These are phyloP conservation scores for Petrocephalus zakoni DNA, from an alignment of 2,113 vertebrate species.

Conservation along the genomic window DNA sequence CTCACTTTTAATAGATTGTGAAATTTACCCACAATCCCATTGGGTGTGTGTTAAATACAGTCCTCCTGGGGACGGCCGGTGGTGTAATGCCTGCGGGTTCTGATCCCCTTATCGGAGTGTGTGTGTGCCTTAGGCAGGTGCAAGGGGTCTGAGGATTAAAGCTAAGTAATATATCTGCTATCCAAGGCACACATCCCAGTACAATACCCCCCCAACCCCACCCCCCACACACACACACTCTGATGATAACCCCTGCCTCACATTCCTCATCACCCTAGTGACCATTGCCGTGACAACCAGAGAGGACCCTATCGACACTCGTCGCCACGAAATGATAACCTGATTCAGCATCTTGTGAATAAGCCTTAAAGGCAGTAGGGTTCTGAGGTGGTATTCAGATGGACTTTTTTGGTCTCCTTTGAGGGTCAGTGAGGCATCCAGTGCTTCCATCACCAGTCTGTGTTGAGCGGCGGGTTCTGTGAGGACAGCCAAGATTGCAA, in stretches of 20 bases:
- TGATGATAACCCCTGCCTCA: neutral
- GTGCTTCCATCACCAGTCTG: neutral
- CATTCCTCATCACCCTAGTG: neutral
- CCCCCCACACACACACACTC: neutral
- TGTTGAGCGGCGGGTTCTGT: neutral
- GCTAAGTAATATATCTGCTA: neutral
- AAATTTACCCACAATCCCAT: slow-evolving; percentile 1
- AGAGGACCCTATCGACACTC: neutral
- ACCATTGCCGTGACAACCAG: neutral
- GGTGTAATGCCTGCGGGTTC: neutral
- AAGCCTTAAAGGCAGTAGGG: neutral
- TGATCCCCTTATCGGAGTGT: neutral
- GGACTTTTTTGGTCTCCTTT: neutral
- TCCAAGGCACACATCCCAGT: neutral
- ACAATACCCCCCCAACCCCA: neutral
- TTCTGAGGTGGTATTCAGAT: neutral
- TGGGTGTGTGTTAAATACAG: neutral
- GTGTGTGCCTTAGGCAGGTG: neutral
- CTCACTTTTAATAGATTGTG: slow-evolving; percentile 6
- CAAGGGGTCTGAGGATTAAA: neutral
- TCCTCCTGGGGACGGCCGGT: neutral
- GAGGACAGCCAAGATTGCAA: neutral
- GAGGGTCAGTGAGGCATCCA: neutral
- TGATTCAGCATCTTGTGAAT: neutral
- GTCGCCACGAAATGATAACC: neutral